Percentiles rank a stretch among this genome's conserved stretches.
phyloP scores from a whole-genome alignment of 2,888 invertebrate genomes.

The Marasmarcha lunaedactyla region DNA sequence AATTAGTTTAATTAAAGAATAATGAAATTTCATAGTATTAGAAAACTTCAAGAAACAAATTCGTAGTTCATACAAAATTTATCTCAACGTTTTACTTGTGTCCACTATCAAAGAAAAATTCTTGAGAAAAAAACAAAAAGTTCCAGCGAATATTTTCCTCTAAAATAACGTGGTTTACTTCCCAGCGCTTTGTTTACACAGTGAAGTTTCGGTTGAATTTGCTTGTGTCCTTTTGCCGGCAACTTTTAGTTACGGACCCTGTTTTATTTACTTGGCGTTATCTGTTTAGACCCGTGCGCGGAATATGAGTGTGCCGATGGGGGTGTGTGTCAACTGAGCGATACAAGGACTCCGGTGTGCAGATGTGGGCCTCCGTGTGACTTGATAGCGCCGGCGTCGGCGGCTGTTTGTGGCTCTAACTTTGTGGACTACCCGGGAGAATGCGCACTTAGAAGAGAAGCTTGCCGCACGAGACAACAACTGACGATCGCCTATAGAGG shows the following conservation, averaged over 20 bases:
- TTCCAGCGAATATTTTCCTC: neutral
- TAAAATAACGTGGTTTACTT: neutral
- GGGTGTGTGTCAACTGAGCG: conserved; percentile 86
- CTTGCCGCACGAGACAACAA: conserved; percentile 80
- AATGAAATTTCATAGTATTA: too few species aligned
- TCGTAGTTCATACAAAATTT: too few species aligned
- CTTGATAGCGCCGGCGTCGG: conserved; percentile 75
- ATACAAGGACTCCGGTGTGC: conserved; percentile 81
- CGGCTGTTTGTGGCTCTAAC: conserved; percentile 82
- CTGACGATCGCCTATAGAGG: conserved; percentile 85
- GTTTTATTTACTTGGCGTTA: neutral
- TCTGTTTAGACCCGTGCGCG: conserved; percentile 83
- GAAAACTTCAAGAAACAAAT: too few species aligned
- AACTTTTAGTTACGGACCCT: neutral
- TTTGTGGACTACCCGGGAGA: conserved; percentile 85
- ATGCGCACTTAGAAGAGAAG: conserved; percentile 82
- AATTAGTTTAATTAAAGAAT: too few species aligned
- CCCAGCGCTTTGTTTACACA: neutral
- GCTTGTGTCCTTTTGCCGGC: neutral
- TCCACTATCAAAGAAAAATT: too few species aligned
- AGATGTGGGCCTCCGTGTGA: conserved; percentile 84
- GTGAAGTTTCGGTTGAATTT: neutral
- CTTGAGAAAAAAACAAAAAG: too few species aligned
- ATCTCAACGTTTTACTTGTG: too few species aligned
- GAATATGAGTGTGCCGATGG: conserved; percentile 82